A percentile compares a stretch with the other conserved stretches of the same genome.
phyloP scores from a whole-genome alignment of 2,888 invertebrate species.

The Hydrotaea cyrtoneurina region DNA sequence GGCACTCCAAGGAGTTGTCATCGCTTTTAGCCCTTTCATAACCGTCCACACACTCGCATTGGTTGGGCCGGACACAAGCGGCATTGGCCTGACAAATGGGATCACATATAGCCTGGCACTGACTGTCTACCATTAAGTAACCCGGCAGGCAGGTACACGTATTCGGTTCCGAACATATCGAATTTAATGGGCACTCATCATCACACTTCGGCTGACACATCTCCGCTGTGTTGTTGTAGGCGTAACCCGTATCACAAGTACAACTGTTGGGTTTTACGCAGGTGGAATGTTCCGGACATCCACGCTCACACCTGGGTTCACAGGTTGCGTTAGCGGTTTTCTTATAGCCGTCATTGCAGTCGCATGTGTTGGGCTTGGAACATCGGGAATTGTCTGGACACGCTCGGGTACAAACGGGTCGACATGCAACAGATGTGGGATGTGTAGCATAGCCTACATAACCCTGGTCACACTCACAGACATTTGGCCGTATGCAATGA shows the following conservation, averaged over 20 bases:
- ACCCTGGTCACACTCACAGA: slow-evolving; percentile 52
- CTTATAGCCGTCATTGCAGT: slow-evolving; percentile 44
- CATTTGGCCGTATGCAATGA: slow-evolving; percentile 30
- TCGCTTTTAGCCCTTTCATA: slow-evolving; percentile 21
- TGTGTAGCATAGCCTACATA: slow-evolving; percentile 34
- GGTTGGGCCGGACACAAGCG: slow-evolving; percentile 10
- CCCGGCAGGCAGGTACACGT: slow-evolving; percentile 63
- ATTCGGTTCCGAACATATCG: slow-evolving; percentile 68
- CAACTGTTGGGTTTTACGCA: slow-evolving; percentile 69
- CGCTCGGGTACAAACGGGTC: slow-evolving; percentile 15
- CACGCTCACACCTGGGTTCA: slow-evolving; percentile 69
- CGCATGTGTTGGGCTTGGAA: slow-evolving; percentile 34
- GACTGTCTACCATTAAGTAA: slow-evolving; percentile 41
- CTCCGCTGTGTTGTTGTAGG: neutral
- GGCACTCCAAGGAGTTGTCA: slow-evolving; percentile 2
- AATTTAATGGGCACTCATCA: slow-evolving; percentile 66
- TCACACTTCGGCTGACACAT: slow-evolving; percentile 72
- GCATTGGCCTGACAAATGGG: slow-evolving; percentile 36
- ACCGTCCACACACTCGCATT: slow-evolving; percentile 49
- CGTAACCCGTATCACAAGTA: slow-evolving; percentile 58
- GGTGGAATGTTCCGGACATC: slow-evolving; percentile 68
- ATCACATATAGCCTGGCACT: slow-evolving; percentile 62
- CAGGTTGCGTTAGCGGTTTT: slow-evolving; percentile 66
- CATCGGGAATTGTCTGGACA: slow-evolving; percentile 47
- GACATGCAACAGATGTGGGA: slow-evolving; percentile 11